Evolutionary conservation across 2,113 vertebrate genomes (phyloP).

Genomic region (Alligator mississippiensis): DNA sequence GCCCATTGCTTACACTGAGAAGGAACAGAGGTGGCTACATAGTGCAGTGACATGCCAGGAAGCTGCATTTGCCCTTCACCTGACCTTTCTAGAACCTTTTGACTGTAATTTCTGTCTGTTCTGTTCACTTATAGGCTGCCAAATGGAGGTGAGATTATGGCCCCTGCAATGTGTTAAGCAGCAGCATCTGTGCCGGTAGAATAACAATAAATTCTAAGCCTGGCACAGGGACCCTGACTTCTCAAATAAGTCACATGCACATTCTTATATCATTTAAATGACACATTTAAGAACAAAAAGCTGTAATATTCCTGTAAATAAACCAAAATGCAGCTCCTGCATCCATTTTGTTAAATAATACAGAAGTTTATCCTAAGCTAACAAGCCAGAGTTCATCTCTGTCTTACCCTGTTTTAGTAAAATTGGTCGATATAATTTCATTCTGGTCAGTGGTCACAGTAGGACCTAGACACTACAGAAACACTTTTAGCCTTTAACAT

Average conservation of each 20-base stretch:
- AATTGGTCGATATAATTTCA: background rate
- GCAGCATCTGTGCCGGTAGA: background rate
- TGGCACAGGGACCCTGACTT: conserved; percentile 15
- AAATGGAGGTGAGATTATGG: background rate
- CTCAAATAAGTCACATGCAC: conserved; percentile 25
- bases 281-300: conserved; percentile 6
- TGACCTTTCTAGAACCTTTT: background rate
- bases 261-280: conserved; percentile 31
- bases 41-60: background rate
- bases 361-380: background rate
- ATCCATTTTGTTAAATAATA: background rate
- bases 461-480: background rate
- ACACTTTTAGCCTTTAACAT: background rate
- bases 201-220: background rate
- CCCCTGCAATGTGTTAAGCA: background rate
- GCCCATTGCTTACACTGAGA: background rate
- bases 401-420: background rate
- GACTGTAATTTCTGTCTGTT: background rate
- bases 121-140: background rate
- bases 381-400: background rate
- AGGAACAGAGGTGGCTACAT: background rate
- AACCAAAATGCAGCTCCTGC: background rate
- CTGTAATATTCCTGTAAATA: conserved; percentile 41
- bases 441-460: background rate
- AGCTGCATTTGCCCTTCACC: background rate